phyloP scores from a whole-genome alignment of 2,888 invertebrate species.

The Drosophila atroscutellata region DNA sequence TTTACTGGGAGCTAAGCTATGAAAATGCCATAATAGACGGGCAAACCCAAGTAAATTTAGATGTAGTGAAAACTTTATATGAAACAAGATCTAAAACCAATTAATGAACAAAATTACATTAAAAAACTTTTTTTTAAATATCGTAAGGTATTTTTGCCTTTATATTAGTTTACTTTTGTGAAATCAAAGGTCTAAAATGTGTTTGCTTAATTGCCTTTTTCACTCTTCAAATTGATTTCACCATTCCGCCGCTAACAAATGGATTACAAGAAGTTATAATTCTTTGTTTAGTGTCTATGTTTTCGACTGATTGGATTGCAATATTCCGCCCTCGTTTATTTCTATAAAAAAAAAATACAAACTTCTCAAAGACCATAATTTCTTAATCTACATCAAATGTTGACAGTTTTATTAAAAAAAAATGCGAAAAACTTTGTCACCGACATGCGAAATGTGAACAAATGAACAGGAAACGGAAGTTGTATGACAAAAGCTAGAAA shows the following conservation, averaged over 20 bases:
- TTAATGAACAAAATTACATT: background rate
- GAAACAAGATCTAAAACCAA: constrained; percentile 3
- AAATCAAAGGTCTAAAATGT: background rate
- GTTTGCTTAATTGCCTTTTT: background rate
- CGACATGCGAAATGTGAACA: constrained; percentile 75
- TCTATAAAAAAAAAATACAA: background rate
- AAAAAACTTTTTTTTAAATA: background rate
- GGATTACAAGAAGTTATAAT: constrained; percentile 15
- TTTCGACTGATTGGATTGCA: constrained; percentile 25
- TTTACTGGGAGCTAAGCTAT: constrained; percentile 33
- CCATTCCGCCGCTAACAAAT: constrained; percentile 2
- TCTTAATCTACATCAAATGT: constrained; percentile 80
- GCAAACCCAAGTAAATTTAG: constrained; percentile 15
- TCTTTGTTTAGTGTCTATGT: background rate
- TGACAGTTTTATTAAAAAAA: constrained; percentile 78
- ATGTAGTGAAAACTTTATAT: constrained; percentile 28
- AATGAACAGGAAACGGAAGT: constrained; percentile 81
- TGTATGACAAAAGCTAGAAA: constrained; percentile 60
- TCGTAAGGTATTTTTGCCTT: no score
- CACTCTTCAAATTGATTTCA: constrained; percentile 8
- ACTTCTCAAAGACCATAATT: constrained; percentile 67
- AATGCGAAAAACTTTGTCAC: constrained; percentile 41
- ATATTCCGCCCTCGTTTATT: constrained; percentile 13
- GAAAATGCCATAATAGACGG: constrained; percentile 35
- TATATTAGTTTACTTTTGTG: background rate